Percentiles rank a stretch among this genome's conserved stretches.
Evolutionary conservation across 2,888 invertebrate genomes (phyloP).

Genomic region (Chaetogeoica ovagalla): DNA sequence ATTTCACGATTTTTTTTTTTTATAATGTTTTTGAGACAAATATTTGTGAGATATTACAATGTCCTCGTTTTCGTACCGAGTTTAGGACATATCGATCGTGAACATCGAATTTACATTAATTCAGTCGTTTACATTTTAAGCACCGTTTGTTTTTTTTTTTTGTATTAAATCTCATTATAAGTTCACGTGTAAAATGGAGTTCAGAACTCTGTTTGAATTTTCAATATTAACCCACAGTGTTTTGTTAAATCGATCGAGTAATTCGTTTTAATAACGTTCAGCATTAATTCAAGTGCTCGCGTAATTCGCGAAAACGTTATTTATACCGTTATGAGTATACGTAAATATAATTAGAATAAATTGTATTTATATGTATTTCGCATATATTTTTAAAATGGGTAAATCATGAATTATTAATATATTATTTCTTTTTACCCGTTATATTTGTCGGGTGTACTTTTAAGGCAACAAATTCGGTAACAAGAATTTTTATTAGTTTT

Average conservation of each 20-base stretch:
- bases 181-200: background rate
- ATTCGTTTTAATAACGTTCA: background rate
- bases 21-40: background rate
- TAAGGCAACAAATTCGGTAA: too few species aligned
- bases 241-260: too few species aligned
- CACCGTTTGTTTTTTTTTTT: background rate
- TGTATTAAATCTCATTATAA: background rate
- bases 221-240: background rate
- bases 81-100: background rate
- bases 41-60: background rate
- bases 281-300: background rate
- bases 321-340: too few species aligned
- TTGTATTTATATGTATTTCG: too few species aligned
- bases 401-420: too few species aligned
- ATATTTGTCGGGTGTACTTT: too few species aligned
- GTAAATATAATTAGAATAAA: too few species aligned
- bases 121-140: background rate
- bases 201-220: constrained; percentile 10
- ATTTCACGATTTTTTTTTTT: background rate
- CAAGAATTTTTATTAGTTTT: too few species aligned
- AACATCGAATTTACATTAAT: constrained; percentile 1
- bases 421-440: too few species aligned
- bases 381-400: too few species aligned
- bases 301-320: too few species aligned
- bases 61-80: background rate